These are phyloP conservation scores for Cyanoramphus novaezelandiae DNA, from an alignment of 2,113 vertebrate genomes.

Conservation along the genomic window DNA sequence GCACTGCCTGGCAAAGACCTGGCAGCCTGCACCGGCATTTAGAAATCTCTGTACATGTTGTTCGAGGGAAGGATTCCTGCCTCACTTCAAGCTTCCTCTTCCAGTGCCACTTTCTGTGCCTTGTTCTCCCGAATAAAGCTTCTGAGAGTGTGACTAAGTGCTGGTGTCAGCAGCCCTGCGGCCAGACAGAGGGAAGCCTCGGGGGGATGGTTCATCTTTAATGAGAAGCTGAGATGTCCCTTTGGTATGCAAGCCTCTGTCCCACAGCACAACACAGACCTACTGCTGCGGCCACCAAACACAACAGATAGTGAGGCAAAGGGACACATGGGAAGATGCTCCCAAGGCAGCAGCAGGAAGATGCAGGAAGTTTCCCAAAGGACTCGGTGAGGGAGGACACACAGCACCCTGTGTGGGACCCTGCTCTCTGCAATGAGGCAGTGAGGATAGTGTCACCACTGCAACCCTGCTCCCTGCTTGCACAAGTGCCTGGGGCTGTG, in stretches of 20 bases:
- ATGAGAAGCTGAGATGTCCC: conserved; percentile 24
- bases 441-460: background rate
- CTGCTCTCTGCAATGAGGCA: background rate
- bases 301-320: background rate
- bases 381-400: background rate
- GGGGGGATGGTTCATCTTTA: background rate
- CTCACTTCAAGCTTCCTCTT: conserved; percentile 19
- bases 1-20: conserved; percentile 61
- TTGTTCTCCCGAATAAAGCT: conserved; percentile 9
- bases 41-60: conserved; percentile 31
- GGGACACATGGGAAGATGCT: background rate
- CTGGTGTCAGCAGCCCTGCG: conserved; percentile 27
- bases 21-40: conserved; percentile 27
- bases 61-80: conserved; percentile 36
- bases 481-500: background rate
- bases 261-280: background rate
- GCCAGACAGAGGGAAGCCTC: background rate
- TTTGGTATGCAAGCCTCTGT: background rate
- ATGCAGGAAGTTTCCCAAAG: background rate
- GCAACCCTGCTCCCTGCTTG: background rate
- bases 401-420: background rate
- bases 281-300: accelerated
- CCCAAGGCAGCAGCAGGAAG: background rate
- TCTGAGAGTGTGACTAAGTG: conserved; percentile 23
- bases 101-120: conserved; percentile 23